These are phyloP conservation scores for Nebria brevicollis DNA, from an alignment of 2,888 invertebrate species.

Conservation along the genomic window DNA sequence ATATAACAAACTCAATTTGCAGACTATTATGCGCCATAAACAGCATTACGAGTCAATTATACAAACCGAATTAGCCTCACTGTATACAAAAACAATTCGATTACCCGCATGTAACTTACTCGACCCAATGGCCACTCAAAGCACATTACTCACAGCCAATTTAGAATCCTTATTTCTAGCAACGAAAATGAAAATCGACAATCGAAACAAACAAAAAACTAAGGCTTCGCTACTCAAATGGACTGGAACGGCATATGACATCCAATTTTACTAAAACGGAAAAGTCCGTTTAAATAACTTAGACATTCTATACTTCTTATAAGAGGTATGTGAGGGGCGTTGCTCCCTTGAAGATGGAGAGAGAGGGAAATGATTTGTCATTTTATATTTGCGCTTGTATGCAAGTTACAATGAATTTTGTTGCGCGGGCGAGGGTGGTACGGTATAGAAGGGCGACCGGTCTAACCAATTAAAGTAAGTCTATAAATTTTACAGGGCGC, in stretches of 20 bases:
- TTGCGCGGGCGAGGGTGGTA: neutral
- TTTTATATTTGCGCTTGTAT: constrained; percentile 61
- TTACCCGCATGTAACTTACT: constrained; percentile 35
- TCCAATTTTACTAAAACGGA: constrained; percentile 28
- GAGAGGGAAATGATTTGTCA: constrained; percentile 61
- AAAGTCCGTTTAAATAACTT: constrained; percentile 61
- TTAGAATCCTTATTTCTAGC: constrained; percentile 3
- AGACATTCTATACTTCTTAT: constrained; percentile 60
- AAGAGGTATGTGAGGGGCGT: constrained; percentile 14
- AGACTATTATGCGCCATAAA: constrained; percentile 49
- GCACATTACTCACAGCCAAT: constrained; percentile 33
- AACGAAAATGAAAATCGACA: neutral
- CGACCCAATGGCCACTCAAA: constrained; percentile 19
- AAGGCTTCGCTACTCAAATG: constrained; percentile 15
- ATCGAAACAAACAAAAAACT: constrained; percentile 11
- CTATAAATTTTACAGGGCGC: constrained; percentile 41
- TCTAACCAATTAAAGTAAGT: constrained; percentile 43
- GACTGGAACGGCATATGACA: constrained; percentile 24
- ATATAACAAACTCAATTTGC: constrained; percentile 31
- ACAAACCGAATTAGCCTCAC: constrained; percentile 47
- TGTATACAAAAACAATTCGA: constrained; percentile 37
- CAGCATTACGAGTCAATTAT: constrained; percentile 54
- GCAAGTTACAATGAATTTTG: constrained; percentile 53
- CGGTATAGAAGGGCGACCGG: constrained; percentile 7
- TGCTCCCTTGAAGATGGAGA: constrained; percentile 50